Evolutionary conservation across 2,797 vertebrate species (phyloP).

Genomic region (Buceros bicornis): DNA sequence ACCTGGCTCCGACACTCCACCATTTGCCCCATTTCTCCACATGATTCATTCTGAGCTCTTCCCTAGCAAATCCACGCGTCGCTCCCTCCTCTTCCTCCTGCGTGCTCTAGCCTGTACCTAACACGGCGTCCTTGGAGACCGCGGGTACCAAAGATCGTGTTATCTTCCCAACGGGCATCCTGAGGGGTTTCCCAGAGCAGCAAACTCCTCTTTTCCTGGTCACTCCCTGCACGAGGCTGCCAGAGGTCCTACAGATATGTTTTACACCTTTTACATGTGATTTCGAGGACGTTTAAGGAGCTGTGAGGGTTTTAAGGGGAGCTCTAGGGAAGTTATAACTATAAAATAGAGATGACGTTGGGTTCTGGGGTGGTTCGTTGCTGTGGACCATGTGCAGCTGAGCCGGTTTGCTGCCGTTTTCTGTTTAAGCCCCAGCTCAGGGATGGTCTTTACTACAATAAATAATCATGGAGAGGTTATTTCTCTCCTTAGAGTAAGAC

Average conservation of each 20-base stretch:
- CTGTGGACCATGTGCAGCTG: background rate
- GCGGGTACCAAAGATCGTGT: background rate
- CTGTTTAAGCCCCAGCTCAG: background rate
- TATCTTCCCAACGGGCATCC: background rate
- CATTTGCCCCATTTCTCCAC: background rate
- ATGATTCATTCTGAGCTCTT: background rate
- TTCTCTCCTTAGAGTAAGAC: background rate
- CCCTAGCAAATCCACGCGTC: rapidly evolving
- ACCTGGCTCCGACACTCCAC: background rate
- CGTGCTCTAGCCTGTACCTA: background rate
- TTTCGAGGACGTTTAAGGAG: background rate
- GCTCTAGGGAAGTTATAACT: background rate
- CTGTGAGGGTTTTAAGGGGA: background rate
- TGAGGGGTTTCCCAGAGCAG: background rate
- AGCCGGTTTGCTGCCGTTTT: background rate
- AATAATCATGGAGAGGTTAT: background rate
- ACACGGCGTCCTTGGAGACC: background rate
- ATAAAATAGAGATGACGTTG: background rate
- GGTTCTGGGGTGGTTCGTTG: background rate
- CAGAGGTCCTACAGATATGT: background rate
- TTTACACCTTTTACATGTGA: background rate
- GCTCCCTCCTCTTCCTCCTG: background rate
- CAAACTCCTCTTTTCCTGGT: background rate
- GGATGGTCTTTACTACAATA: background rate
- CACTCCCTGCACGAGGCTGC: background rate